Base-by-base conservation (phyloP, 2,888 invertebrate genomes). In the Eupsilia transversa region DNA sequence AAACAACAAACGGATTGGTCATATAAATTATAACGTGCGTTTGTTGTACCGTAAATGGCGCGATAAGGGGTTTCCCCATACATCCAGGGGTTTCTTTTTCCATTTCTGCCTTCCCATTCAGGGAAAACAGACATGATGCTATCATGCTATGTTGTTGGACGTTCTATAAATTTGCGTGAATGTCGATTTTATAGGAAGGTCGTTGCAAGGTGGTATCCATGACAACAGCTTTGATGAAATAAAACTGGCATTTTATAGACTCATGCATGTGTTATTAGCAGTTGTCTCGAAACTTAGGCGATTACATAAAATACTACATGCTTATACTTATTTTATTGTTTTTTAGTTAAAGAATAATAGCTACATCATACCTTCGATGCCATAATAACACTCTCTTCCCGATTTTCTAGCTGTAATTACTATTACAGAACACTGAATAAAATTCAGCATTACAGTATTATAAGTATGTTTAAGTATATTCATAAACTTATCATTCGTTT, bases 221-320 rank as follows among this genome's bases (percentile, higher is more conserved):
- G 57, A 46, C 60, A 72, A 72, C 57, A 80, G n/a, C n/a, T n/a
- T 57, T 65, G 46, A 69, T 59, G n/a, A 65, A 72, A 82, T 52
- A 77, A 38, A 33, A 61, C 56, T 52, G 33, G 9, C 10, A 9
- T 23, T 63, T 69, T 14, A 54, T 52, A 17, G 35, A 1, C 17
- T 27, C 69, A 63, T 56, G 54, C 30, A 76, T 9, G 17, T 2
- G 7, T 56, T 59, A 60, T 68, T 35, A 67, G 20, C 20, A 20
- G 30, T 38, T 49, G 41, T 71, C 72, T 77, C 70, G 59, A 80
- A 56, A 7, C 20, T 20, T 20, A 23, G 38, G 3, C 38, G 10
- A 72, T 59, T 43, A 71, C 38, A 20, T 14, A 27, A 71, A 52
- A 23, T 17, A 30, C 23, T 35, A 30, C 38, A 33, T 20, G 30